A percentile compares a stretch with the other conserved stretches of the same genome.
Evolutionary conservation across 2,888 invertebrate species (phyloP).

Genomic region (Platynereis dumerilii): DNA sequence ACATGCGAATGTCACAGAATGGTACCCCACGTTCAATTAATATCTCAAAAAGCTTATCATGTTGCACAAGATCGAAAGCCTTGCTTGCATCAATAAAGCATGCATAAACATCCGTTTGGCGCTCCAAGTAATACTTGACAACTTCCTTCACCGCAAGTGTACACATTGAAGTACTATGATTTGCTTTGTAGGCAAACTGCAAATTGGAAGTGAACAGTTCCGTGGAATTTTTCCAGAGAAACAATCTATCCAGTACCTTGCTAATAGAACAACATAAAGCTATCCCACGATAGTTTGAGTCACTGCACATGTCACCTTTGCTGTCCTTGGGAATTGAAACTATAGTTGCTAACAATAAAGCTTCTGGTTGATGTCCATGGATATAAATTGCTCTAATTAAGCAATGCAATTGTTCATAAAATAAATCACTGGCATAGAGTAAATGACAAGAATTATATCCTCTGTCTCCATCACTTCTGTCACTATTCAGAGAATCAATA

Average conservation of each 20-base stretch:
- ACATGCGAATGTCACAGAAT: neutral
- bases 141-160: neutral
- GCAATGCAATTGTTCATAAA: too few relatives aligned
- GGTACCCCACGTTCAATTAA: neutral
- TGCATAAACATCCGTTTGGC: neutral
- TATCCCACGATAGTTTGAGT: neutral
- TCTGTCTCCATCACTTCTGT: too few relatives aligned
- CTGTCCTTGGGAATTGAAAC: neutral
- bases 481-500: too few relatives aligned
- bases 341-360: too few relatives aligned
- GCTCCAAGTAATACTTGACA: neutral
- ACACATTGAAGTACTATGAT: slow-evolving; percentile 1
- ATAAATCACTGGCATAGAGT: too few relatives aligned
- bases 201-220: neutral
- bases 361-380: too few relatives aligned
- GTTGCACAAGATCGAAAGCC: neutral
- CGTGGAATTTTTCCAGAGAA: neutral
- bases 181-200: neutral
- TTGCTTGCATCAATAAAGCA: slow-evolving; percentile 3
- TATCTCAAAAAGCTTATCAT: slow-evolving; percentile 1
- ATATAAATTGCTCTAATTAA: too few relatives aligned
- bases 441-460: too few relatives aligned
- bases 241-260: neutral
- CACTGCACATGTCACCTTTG: neutral
- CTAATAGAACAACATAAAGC: neutral